A percentile compares a stretch with the other conserved stretches of the same genome.
Conservation (phyloP, 2,888 invertebrate genomes). For the Strigamia maritima region DNA sequence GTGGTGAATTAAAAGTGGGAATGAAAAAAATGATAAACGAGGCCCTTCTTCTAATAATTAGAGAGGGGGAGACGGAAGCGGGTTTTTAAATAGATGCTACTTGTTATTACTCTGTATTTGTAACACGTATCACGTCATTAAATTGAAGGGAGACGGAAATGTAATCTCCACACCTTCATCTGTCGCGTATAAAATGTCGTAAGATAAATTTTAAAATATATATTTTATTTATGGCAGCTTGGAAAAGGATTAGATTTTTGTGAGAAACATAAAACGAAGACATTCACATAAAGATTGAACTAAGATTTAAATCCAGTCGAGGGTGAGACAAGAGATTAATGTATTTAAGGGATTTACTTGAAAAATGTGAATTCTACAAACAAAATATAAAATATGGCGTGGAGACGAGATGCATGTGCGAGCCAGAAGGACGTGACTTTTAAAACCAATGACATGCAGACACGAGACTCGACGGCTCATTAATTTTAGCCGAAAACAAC, state of each 20-base stretch:
- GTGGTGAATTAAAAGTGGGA: neutral
- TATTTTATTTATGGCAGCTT: neutral
- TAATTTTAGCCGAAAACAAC: neutral
- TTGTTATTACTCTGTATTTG: too few relatives aligned
- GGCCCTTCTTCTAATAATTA: neutral
- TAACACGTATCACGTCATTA: too few relatives aligned
- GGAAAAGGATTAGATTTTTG: neutral
- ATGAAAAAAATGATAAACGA: neutral
- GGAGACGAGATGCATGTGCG: neutral
- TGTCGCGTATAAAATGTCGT: neutral
- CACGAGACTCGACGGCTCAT: constrained; percentile 1
- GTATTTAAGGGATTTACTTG: too few relatives aligned
- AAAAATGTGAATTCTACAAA: too few relatives aligned
- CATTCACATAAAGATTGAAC: neutral
- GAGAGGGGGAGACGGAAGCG: neutral
- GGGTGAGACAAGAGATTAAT: neutral
- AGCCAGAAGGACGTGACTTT: neutral
- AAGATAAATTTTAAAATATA: neutral
- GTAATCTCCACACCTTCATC: neutral
- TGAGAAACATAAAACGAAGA: neutral
- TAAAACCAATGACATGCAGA: neutral
- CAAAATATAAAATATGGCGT: neutral
- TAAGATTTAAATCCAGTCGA: neutral
- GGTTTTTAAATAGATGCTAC: too few relatives aligned
- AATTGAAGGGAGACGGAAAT: too few relatives aligned